These are phyloP conservation scores for Thysanoteuthis rhombus DNA, from an alignment of 2,888 invertebrate species.

Conservation along the genomic window DNA sequence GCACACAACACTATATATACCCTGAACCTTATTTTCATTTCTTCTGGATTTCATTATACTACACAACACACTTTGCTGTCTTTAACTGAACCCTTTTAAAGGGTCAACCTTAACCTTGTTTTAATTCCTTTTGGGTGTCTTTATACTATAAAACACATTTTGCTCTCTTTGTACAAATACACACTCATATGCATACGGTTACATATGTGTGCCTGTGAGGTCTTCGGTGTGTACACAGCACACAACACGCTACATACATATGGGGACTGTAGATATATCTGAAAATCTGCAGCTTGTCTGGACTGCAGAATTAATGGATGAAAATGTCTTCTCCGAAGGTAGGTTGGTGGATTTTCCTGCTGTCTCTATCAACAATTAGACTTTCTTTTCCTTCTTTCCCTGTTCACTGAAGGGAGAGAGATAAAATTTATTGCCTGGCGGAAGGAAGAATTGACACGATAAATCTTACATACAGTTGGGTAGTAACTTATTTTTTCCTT, in stretches of 20 bases:
- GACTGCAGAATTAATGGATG: background rate
- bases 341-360: background rate
- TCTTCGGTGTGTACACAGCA: no score
- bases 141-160: background rate
- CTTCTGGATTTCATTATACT: background rate
- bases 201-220: no score
- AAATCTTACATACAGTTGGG: no score
- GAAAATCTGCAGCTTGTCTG: background rate
- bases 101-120: background rate
- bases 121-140: background rate
- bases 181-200: no score
- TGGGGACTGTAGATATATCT: background rate
- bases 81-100: background rate
- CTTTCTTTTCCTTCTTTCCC: no score
- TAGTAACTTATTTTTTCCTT: no score
- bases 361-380: background rate
- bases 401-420: no score
- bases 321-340: background rate
- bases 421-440: no score
- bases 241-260: background rate
- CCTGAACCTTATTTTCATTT: background rate
- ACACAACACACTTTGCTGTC: background rate
- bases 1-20: background rate
- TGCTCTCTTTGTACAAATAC: no score
- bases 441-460: no score